Conservation (phyloP, 2,797 vertebrate genomes). For the Pseudotriccus pelzelni region DNA sequence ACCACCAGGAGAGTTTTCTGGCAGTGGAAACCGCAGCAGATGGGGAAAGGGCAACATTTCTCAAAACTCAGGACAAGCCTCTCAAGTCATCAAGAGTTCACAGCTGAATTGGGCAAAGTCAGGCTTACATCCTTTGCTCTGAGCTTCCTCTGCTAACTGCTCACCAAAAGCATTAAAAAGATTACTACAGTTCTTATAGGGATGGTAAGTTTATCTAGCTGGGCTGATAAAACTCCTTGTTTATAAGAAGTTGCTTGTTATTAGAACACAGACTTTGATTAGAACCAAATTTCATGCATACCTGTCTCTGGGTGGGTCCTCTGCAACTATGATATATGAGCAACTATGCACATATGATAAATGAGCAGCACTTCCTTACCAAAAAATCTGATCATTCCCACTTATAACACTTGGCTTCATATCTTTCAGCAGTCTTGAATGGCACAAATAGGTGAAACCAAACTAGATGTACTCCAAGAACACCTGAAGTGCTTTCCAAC, state of each 20-base stretch:
- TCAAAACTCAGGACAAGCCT: not conserved
- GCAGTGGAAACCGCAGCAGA: not conserved
- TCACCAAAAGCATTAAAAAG: not conserved
- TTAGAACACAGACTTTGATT: not conserved
- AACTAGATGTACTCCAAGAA: not conserved
- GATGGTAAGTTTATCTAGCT: not conserved
- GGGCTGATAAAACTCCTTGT: not conserved
- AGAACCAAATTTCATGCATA: not conserved
- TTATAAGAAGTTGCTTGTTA: not conserved
- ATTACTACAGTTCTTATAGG: not conserved
- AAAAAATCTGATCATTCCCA: not conserved
- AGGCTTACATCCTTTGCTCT: not conserved
- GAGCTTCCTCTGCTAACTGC: not conserved
- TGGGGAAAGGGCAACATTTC: not conserved
- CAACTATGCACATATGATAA: too few species aligned
- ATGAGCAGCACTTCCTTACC: not conserved
- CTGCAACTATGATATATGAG: fast-evolving
- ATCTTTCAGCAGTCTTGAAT: not conserved
- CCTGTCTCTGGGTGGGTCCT: not conserved
- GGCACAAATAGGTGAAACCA: not conserved
- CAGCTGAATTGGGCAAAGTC: not conserved
- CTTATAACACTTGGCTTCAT: not conserved
- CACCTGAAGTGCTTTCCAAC: not conserved
- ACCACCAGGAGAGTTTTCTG: not conserved
- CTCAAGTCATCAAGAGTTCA: not conserved